phyloP scores from a whole-genome alignment of 2,888 invertebrate species.

The Archips xylosteana region DNA sequence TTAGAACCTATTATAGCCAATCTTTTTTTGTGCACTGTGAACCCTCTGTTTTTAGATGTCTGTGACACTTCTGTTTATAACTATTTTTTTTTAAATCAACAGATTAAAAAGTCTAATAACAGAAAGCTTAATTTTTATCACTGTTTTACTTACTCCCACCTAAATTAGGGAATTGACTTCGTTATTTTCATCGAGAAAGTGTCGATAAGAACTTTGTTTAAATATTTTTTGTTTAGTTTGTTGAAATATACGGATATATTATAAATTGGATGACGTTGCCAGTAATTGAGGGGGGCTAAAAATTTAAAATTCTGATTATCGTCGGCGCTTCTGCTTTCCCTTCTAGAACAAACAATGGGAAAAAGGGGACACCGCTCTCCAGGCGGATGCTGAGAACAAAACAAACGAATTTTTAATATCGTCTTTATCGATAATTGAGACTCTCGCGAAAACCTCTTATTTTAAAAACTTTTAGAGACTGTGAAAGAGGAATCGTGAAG shows the following conservation, averaged over 20 bases:
- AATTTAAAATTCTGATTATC: conserved; percentile 84
- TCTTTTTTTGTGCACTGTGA: conserved; percentile 31
- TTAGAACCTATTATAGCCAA: conserved; percentile 24
- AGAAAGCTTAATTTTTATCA: background rate
- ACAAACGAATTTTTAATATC: conserved; percentile 86
- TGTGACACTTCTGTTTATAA: conserved; percentile 18
- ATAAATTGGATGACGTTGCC: conserved; percentile 80
- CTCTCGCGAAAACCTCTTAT: conserved; percentile 83
- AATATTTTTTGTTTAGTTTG: conserved; percentile 75
- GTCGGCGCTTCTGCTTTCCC: conserved; percentile 75
- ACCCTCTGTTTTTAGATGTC: conserved; percentile 23
- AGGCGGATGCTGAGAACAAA: conserved; percentile 82
- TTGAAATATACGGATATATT: conserved; percentile 41
- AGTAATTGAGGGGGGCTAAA: conserved; percentile 70
- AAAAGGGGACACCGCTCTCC: conserved; percentile 78
- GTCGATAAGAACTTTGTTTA: conserved; percentile 49
- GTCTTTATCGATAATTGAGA: conserved; percentile 86
- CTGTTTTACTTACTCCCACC: background rate
- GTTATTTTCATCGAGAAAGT: background rate
- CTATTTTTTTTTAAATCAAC: background rate
- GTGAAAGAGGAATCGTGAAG: conserved; percentile 82
- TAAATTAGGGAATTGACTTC: background rate
- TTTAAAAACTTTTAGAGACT: conserved; percentile 84
- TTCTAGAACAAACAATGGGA: conserved; percentile 81
- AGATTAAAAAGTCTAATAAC: background rate